These are phyloP conservation scores for Rhaphigaster nebulosa DNA, from an alignment of 2,888 invertebrate species.

Conservation along the genomic window DNA sequence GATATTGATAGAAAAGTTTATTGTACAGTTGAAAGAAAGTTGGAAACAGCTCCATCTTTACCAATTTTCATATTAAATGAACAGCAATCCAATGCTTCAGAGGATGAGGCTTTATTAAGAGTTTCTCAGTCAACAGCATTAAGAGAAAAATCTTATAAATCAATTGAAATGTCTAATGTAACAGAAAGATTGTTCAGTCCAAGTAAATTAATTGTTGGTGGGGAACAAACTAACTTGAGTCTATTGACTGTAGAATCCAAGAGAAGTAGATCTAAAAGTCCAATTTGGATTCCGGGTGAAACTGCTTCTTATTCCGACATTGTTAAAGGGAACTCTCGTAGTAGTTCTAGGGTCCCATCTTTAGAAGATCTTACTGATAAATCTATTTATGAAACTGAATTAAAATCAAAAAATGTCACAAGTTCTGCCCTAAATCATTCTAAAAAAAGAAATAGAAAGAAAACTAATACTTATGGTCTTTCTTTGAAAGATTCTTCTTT, in stretches of 20 bases:
- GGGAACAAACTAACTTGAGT: neutral
- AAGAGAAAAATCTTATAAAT: neutral
- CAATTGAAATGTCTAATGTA: neutral
- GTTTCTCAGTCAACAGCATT: too few species aligned
- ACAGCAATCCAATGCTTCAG: neutral
- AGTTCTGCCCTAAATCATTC: neutral
- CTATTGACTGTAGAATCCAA: neutral
- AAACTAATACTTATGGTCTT: slow-evolving; percentile 18
- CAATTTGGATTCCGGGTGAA: slow-evolving; percentile 79
- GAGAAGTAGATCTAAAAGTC: slow-evolving; percentile 71
- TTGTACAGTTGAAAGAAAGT: neutral
- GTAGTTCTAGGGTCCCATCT: slow-evolving; percentile 52
- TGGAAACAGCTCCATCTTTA: neutral
- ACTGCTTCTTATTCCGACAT: slow-evolving; percentile 86
- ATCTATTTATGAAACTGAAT: neutral
- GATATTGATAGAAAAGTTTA: neutral
- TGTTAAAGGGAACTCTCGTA: slow-evolving; percentile 73
- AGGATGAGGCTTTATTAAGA: neutral
- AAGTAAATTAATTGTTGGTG: neutral
- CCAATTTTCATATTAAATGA: neutral
- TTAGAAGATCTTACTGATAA: slow-evolving; percentile 33
- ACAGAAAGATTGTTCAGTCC: neutral
- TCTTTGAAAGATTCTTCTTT: neutral
- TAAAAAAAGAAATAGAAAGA: slow-evolving; percentile 19
- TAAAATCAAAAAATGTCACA: neutral